Percentiles rank a stretch among this genome's conserved stretches.
Conservation (phyloP, 2,797 vertebrate genomes). For the Odontamblyopus rebecca region DNA sequence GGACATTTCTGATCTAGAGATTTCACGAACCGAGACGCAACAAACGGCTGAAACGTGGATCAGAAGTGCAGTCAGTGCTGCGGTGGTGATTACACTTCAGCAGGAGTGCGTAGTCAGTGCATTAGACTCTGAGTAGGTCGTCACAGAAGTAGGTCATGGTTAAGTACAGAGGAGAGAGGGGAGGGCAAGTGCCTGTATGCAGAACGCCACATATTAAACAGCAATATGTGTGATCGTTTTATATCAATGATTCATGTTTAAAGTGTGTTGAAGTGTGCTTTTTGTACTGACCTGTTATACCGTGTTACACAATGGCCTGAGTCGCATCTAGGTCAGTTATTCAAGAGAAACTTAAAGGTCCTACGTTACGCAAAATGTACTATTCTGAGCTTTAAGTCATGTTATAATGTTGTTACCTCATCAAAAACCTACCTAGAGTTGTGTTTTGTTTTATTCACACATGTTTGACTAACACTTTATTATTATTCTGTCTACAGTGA, state of each 20-base stretch:
- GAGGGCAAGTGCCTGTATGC: background rate
- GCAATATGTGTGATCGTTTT: background rate
- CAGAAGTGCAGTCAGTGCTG: background rate
- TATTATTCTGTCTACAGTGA: too few species aligned
- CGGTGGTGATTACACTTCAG: conserved; percentile 12
- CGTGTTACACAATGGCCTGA: background rate
- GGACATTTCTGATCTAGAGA: background rate
- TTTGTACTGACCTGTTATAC: background rate
- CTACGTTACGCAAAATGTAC: too few species aligned
- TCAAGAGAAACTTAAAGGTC: background rate
- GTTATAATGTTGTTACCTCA: too few species aligned
- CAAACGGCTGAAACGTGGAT: background rate
- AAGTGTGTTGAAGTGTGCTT: background rate
- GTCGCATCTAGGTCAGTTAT: background rate
- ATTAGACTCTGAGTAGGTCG: conserved; percentile 6
- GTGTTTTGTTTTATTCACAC: too few species aligned
- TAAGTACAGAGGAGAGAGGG: background rate
- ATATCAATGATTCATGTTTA: background rate
- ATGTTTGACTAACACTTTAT: too few species aligned
- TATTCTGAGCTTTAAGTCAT: too few species aligned
- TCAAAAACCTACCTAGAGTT: too few species aligned
- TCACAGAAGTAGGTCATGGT: conserved; percentile 5
- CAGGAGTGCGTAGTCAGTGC: background rate
- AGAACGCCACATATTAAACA: background rate
- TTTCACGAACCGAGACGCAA: background rate